Evolutionary conservation across 1,140 invertebrate species (phyloP).

Genomic region (Rhagoletis zephyria): DNA sequence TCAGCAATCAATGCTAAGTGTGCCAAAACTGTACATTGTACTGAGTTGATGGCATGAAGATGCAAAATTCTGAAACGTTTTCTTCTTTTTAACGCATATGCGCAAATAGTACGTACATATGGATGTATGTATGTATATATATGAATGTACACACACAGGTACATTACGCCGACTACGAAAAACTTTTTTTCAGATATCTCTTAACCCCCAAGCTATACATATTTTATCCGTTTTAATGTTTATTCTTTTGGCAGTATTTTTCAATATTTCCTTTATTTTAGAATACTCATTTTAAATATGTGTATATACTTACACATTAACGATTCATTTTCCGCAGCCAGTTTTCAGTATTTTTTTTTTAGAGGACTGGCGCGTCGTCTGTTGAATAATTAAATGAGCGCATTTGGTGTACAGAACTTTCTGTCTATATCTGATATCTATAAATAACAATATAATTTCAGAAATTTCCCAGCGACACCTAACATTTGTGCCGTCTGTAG

Average conservation of each 20-base stretch:
- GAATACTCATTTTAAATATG: too few species aligned
- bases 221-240: too few species aligned
- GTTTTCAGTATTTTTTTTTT: not conserved
- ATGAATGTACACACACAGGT: too few species aligned
- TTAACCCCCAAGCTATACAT: too few species aligned
- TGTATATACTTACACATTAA: too few species aligned
- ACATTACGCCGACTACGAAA: too few species aligned
- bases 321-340: too few species aligned
- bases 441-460: not conserved
- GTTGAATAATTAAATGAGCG: not conserved
- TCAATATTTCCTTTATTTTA: too few species aligned
- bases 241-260: too few species aligned
- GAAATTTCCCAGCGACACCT: not conserved
- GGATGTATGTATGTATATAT: too few species aligned
- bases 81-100: not conserved
- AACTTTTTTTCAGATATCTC: too few species aligned
- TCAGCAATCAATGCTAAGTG: not conserved
- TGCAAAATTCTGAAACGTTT: not conserved
- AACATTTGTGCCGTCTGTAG: slow-evolving; percentile 61
- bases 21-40: not conserved
- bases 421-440: not conserved
- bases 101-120: not conserved
- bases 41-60: not conserved
- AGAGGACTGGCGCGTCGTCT: not conserved
- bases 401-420: not conserved